Conservation (phyloP, 2,888 invertebrate genomes). For the Ramazzottius varieornatus region DNA sequence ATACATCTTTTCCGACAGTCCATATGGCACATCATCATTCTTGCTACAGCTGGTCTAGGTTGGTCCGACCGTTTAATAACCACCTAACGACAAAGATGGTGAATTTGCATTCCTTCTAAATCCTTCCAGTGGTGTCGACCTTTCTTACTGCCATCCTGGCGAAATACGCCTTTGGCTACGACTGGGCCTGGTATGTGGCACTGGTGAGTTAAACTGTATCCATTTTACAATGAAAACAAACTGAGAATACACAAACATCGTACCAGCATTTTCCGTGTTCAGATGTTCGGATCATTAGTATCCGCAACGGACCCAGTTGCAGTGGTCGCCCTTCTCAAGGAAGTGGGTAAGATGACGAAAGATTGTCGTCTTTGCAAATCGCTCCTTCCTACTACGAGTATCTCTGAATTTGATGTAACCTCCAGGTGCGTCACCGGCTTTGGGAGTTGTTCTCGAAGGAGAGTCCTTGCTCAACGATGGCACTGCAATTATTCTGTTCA, state of each 20-base stretch:
- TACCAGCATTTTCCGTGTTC: too few species aligned
- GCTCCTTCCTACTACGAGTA: too few species aligned
- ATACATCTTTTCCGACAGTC: background rate
- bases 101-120: conserved; percentile 9
- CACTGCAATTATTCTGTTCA: conserved; percentile 25
- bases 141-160: conserved; percentile 16
- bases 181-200: conserved; percentile 21
- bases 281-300: conserved; percentile 24
- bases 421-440: conserved; percentile 14
- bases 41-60: background rate
- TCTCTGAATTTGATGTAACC: too few species aligned
- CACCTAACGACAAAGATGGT: too few species aligned
- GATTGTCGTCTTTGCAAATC: too few species aligned
- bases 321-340: conserved; percentile 25
- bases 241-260: too few species aligned
- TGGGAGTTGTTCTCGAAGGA: conserved; percentile 25
- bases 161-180: conserved; percentile 16
- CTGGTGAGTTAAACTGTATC: too few species aligned
- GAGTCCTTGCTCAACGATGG: conserved; percentile 28
- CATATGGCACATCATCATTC: background rate
- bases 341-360: conserved; percentile 22
- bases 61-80: too few species aligned
- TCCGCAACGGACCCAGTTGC: conserved; percentile 28
- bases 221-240: too few species aligned
- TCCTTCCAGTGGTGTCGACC: conserved; percentile 17